Evolutionary conservation across 2,888 invertebrate genomes (phyloP), one percentile per base, ranked within the genome.

Genomic region (Apamea monoglypha): DNA sequence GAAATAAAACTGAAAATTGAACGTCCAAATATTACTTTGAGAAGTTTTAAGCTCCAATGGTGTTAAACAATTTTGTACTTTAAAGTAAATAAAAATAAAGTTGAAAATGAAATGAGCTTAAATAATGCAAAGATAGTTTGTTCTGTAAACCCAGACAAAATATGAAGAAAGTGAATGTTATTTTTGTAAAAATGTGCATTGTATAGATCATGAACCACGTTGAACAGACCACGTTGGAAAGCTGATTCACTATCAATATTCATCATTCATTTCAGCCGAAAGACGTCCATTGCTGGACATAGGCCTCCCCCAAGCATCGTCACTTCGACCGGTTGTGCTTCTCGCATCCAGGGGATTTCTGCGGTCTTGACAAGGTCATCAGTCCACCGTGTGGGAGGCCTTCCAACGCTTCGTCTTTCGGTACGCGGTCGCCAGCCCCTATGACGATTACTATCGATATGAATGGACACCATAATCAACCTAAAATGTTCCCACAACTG

Each of bases 1-100:
- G 2, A 2, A 53, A 72, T 78, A 87, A 67, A 76, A 74, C 40
- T 68, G 63, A 71, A 78, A 87, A 66, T 53, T 5, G 12, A 78
- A 84, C 12, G 53, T 1, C 18, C 0, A 25, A n/a, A 44, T 2
- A 10, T 64, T 4, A 16, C 16, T 25, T 70, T 32, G 6, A 44
- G 21, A 0, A 64, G 14, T 21, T 59, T 64, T 36, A 80, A 70
- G 68, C 72, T 69, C 18, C 16, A 73, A 59, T 59, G 29, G n/a
- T 36, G 61, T 50, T 64, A 32, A 40, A n/a, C 32, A 32, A 81
- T 72, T 50, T 59, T 70, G 10, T 53, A 56, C 80, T 63, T 64
- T 77, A 75, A 1, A n/a, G 3, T 0, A 0, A 0, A 68, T 69
- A 21, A 47, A 59, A 64, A 80, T 87, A 84, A 71, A 76, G 85